Evolutionary conservation across 2,888 invertebrate genomes (phyloP).

Genomic region (Heliconius aoede): DNA sequence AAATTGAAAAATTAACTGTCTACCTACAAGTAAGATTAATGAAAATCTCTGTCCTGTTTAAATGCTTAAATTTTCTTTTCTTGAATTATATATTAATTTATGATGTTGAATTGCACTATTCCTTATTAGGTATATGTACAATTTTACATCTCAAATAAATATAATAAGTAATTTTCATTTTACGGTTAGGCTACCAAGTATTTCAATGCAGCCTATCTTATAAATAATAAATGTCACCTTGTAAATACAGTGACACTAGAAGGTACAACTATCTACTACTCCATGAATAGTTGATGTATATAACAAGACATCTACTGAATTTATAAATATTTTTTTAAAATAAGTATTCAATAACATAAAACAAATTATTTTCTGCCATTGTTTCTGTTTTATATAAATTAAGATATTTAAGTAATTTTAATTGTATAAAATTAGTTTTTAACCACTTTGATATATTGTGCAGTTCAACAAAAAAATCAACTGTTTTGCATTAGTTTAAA

Average conservation of each 20-base stretch:
- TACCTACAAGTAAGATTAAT: conserved; percentile 17
- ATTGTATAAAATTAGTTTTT: background rate
- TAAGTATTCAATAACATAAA: background rate
- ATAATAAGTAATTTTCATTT: background rate
- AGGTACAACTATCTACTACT: background rate
- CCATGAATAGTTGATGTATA: background rate
- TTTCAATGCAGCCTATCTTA: background rate
- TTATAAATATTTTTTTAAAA: background rate
- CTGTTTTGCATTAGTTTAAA: background rate
- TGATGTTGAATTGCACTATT: background rate
- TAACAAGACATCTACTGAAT: background rate
- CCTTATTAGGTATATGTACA: background rate
- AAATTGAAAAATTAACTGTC: background rate
- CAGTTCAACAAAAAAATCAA: background rate
- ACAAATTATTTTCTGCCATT: background rate
- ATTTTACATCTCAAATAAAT: background rate
- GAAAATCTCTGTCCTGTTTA: background rate
- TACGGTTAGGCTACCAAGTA: background rate
- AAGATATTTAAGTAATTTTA: background rate
- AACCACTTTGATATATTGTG: background rate
- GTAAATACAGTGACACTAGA: background rate
- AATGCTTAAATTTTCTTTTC: background rate
- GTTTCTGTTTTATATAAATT: background rate
- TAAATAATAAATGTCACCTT: background rate
- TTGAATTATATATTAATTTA: background rate